Base-by-base conservation (phyloP, 1,140 invertebrate species). In the Harlomillsia oculata region DNA sequence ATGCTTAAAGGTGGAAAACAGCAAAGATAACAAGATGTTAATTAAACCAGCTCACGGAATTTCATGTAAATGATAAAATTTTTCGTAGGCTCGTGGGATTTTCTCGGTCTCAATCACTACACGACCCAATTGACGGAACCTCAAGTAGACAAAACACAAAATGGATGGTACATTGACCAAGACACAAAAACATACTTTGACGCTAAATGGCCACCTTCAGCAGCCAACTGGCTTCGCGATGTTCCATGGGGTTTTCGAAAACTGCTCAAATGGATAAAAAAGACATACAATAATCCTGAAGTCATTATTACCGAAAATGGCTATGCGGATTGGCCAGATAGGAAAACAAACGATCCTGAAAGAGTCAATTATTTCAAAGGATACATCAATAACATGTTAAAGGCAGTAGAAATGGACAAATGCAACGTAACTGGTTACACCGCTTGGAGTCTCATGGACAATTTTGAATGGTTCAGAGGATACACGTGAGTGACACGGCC, bases 181-280 rank as follows among this genome's bases (percentile, higher is more conserved):
- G 59, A 39, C 13, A 25, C n/a, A 26, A 25, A 32, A 1, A 18
- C 25, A 13, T 40, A 4, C n/a, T 21, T 26, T 11, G 82, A 82
- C 62, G 66, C 69, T 4, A 64, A 67, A 3, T 79, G 76, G 78
- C 66, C 70, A 25, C 67, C 69, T 48, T 71, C 72, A 3, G 49
- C 48, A 14, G 67, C 71, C 18, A 70, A 75, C 6, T 48, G 41
- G 14, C 59, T 79, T 23, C 53, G 58, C 14, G 66, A 71, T 2
- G 70, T 70, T 2, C 73, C 73, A 9, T 70, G 66, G 54, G 70
- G 66, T 14, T 32, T 62, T 14, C 21, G 60, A 43, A 53, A 52
- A 36, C 18, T 54, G 2, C 25, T 59, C 13, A 59, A 53, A 18
- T 59, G 60, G 60, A 53, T 62, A 14, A 34, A 40, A 11, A 39